Base-by-base conservation (phyloP, 1,140 invertebrate genomes). In the Papilio polyxenes region DNA sequence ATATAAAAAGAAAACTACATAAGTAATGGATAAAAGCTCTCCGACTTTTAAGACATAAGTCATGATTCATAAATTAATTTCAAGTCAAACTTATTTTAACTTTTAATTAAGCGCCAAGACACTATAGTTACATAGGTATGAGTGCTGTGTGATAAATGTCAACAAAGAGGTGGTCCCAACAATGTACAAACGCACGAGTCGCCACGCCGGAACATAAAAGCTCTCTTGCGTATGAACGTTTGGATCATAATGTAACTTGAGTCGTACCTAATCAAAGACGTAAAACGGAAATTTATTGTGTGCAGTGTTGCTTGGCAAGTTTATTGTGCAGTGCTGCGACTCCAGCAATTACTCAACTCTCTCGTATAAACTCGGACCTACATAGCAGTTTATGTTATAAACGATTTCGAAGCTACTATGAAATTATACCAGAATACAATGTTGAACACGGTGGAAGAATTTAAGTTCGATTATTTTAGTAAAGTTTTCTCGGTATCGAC, bases 211-310 rank as follows among this genome's bases (percentile, higher is more conserved):
- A 82, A 82, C 85, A 88, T 88, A 88, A 87, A 89, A 83, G 83
- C 85, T 75, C 65, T 86, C 82, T 87, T 82, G 85, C 88, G 87
- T 90, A 90, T 89, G 88, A 89, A 88, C 86, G 88, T 85, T 86
- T 82, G 85, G 59, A 85, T 88, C 88, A 88, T 86, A 86, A 83
- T 85, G 93, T 89, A 94, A 94, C 90, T 82, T 84, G 92, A 93
- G 90, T 85, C 83, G 78, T 81, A 85, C 88, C 90, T 92, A 93
- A 94, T 94, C 91, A 94, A 93, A 93, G 90, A 90, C 89, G 89
- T 90, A 91, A 92, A 93, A 92, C 88, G 87, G 87, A 86, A 93
- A 90, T 92, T 92, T 93, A 93, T 92, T 90, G 91, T 92, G 90
- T 89, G 91, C 87, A 90, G 84, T 92, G 90, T 92, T 88, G 87